Percentiles rank a stretch among this genome's conserved stretches.
Evolutionary conservation across 2,888 invertebrate genomes (phyloP).

Genomic region (Clanis bilineata): DNA sequence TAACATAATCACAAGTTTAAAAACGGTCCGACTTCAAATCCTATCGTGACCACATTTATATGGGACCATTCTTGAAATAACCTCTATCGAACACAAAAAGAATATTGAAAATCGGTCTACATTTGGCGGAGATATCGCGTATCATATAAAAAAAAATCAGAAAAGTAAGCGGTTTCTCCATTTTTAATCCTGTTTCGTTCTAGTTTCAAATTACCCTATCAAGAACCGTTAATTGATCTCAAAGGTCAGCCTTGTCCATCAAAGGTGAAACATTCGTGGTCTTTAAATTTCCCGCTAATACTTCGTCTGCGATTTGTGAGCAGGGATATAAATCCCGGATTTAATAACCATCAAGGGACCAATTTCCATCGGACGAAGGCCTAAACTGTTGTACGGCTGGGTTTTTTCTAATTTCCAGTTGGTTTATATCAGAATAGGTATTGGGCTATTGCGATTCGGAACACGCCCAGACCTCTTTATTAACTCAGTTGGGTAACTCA

Average conservation of each 20-base stretch:
- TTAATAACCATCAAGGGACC: constrained; percentile 54
- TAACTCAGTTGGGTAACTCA: constrained; percentile 74
- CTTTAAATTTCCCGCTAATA: constrained; percentile 33
- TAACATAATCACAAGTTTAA: too few species aligned
- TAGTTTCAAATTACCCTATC: neutral
- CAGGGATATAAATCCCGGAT: constrained; percentile 44
- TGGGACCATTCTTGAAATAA: too few species aligned
- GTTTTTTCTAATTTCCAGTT: constrained; percentile 52
- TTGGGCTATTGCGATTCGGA: constrained; percentile 51
- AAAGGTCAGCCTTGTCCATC: neutral
- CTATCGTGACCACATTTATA: too few species aligned
- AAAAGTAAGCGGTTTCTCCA: too few species aligned
- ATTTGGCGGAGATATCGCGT: too few species aligned
- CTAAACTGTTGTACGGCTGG: constrained; percentile 25
- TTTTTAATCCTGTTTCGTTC: neutral
- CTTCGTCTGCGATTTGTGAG: constrained; percentile 40
- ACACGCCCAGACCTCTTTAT: constrained; percentile 68
- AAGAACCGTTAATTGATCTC: neutral
- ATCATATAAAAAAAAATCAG: too few species aligned
- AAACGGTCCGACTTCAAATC: too few species aligned
- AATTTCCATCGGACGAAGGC: constrained; percentile 37
- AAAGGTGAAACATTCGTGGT: neutral
- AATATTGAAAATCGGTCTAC: too few species aligned
- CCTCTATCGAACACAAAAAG: too few species aligned
- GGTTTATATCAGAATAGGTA: constrained; percentile 45